Percentiles rank a stretch among this genome's conserved stretches.
phyloP scores from a whole-genome alignment of 2,797 vertebrate species.

The Delichon dasypus region DNA sequence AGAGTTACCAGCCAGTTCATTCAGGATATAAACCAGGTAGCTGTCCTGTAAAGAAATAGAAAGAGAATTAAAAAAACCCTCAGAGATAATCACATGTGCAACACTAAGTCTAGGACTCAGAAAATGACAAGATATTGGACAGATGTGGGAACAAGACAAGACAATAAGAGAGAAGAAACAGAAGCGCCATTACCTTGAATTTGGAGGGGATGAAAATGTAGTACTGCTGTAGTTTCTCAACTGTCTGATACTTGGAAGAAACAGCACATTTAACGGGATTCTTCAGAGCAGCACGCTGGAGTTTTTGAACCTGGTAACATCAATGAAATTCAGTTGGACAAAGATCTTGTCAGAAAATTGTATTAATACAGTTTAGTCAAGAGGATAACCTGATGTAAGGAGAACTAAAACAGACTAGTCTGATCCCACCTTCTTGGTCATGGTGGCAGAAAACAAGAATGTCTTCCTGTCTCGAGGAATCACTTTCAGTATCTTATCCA shows the following conservation, averaged over 20 bases:
- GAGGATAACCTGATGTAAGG: neutral
- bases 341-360: neutral
- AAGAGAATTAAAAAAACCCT: neutral
- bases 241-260: conserved; percentile 94
- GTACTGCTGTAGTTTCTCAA: conserved; percentile 95
- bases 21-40: conserved; percentile 95
- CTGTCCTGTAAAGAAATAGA: conserved; percentile 83
- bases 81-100: neutral
- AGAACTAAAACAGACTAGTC: neutral
- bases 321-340: neutral
- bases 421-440: conserved; percentile 94
- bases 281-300: conserved; percentile 93
- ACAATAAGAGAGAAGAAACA: neutral
- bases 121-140: neutral
- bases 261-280: conserved; percentile 96
- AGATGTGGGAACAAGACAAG: neutral
- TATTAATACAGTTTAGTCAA: neutral
- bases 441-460: conserved; percentile 95
- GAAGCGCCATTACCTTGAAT: conserved; percentile 86
- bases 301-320: conserved; percentile 90
- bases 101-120: neutral
- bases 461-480: conserved; percentile 95
- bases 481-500: conserved; percentile 96
- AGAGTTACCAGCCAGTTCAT: conserved; percentile 96
- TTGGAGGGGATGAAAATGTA: conserved; percentile 97